These are phyloP conservation scores for Oceanites oceanicus DNA, from an alignment of 2,113 vertebrate genomes.

Conservation along the genomic window DNA sequence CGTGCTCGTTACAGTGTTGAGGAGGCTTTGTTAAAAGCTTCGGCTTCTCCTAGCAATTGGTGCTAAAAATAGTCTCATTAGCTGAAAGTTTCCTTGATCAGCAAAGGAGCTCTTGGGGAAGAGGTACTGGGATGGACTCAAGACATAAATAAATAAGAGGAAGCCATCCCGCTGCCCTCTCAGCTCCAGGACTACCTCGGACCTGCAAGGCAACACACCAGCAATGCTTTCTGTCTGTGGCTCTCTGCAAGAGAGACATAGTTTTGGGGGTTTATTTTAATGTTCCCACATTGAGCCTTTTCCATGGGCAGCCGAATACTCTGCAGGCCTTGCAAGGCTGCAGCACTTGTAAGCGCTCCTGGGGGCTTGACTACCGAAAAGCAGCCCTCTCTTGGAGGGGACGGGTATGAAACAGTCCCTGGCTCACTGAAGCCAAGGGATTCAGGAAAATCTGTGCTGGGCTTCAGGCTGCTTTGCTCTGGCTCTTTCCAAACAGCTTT, in stretches of 20 bases:
- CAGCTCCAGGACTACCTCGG: neutral
- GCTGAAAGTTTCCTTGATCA: neutral
- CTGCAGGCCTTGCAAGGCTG: neutral
- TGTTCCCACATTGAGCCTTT: neutral
- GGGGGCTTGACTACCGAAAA: neutral
- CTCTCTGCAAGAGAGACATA: neutral
- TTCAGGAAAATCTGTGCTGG: neutral
- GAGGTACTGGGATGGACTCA: neutral
- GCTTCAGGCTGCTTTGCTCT: neutral
- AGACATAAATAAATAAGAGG: neutral
- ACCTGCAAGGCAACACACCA: neutral
- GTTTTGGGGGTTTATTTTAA: neutral
- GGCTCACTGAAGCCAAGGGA: neutral
- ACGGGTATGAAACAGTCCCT: neutral
- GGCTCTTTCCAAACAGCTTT: neutral
- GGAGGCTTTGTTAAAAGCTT: conserved; percentile 27
- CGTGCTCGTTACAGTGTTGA: neutral
- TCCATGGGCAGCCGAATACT: neutral
- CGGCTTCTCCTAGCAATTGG: neutral
- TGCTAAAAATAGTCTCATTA: conserved; percentile 36
- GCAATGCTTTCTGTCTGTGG: neutral
- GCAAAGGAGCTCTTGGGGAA: neutral
- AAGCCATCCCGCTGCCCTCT: neutral
- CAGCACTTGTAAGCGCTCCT: neutral
- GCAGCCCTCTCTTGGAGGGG: neutral